phyloP scores from a whole-genome alignment of 64 coral and sea anemone genomes.

The Astreopora myriophthalma region DNA sequence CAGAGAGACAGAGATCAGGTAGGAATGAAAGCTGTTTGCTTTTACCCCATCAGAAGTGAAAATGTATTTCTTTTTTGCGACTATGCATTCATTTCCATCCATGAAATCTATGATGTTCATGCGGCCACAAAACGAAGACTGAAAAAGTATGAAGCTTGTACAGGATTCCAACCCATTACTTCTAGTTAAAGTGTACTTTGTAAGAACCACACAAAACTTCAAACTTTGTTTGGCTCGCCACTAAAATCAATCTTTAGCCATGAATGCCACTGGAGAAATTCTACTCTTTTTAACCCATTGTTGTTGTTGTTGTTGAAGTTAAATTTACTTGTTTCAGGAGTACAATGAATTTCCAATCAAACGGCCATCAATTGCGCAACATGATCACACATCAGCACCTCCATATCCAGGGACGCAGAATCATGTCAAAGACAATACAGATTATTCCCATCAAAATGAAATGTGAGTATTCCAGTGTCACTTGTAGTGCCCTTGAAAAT shows the following conservation, averaged over 20 bases:
- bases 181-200: too few species aligned
- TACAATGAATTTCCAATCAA: background rate
- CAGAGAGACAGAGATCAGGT: constrained; percentile 1
- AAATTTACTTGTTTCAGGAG: background rate
- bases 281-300: background rate
- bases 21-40: background rate
- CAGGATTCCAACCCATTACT: too few species aligned
- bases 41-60: too few species aligned
- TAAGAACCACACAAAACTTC: too few species aligned
- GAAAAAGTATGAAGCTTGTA: too few species aligned
- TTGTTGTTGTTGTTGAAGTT: background rate
- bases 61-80: too few species aligned
- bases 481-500: background rate
- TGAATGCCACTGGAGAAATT: too few species aligned
- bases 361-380: background rate
- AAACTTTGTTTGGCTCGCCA: too few species aligned
- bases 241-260: too few species aligned
- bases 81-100: too few species aligned
- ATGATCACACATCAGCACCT: background rate
- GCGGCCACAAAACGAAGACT: too few species aligned
- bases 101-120: too few species aligned
- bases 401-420: background rate
- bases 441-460: constrained; percentile 24
- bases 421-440: constrained; percentile 16
- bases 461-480: background rate